Conservation (phyloP, 2,888 invertebrate species). For the Cynaeus angustus region DNA sequence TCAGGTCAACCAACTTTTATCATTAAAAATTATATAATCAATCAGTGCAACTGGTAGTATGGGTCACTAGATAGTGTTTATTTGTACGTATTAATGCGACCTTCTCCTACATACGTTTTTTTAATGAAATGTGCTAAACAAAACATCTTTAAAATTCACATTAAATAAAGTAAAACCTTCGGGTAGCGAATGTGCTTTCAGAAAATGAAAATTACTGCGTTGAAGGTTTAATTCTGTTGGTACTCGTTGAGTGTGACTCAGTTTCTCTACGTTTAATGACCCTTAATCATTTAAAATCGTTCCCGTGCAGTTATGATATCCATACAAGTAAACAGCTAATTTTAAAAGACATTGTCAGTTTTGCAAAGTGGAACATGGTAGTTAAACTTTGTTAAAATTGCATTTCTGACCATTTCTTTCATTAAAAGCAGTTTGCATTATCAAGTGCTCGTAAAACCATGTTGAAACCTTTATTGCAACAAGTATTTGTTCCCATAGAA, state of each 20-base stretch:
- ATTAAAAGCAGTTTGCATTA: conserved; percentile 23
- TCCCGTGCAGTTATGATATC: conserved; percentile 5
- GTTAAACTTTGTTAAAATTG: conserved; percentile 7
- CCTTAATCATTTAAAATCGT: conserved; percentile 24
- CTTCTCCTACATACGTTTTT: no score
- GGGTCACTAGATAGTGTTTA: no score
- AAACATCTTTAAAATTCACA: no score
- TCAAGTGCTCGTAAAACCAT: conserved; percentile 19
- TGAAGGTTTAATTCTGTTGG: background rate
- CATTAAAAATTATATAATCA: no score
- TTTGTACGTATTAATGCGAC: no score
- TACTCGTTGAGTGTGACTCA: conserved; percentile 22
- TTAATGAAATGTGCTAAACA: no score
- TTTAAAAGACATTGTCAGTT: background rate
- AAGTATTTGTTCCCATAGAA: conserved; percentile 36
- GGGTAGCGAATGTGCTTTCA: no score
- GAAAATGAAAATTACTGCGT: no score
- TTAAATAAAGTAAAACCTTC: no score
- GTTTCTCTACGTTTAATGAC: conserved; percentile 17
- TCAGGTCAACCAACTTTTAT: no score
- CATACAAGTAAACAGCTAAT: conserved; percentile 8
- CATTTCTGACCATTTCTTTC: conserved; percentile 3
- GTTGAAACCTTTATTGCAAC: conserved; percentile 33
- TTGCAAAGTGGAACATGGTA: background rate
- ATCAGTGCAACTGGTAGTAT: no score